Percentiles rank a stretch among this genome's conserved stretches.
These are phyloP conservation scores for Thryonomys swinderianus DNA, from an alignment of 2,113 vertebrate genomes.

Conservation along the genomic window DNA sequence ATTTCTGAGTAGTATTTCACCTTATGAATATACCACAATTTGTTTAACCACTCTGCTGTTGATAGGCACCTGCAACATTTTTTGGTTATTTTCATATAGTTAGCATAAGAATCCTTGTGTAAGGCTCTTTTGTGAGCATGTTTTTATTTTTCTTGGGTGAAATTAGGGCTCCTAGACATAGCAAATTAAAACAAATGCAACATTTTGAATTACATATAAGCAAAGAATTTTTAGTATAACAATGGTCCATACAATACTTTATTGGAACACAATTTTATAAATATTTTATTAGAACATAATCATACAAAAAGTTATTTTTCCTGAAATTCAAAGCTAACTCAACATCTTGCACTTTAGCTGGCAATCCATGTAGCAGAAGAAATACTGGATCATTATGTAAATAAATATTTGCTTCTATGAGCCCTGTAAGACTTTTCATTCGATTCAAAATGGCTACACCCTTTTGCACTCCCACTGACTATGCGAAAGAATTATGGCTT, in stretches of 20 bases:
- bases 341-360: neutral
- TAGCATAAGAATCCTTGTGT: neutral
- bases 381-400: no score
- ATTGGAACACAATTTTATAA: neutral
- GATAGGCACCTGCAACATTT: neutral
- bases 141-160: neutral
- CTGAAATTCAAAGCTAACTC: neutral
- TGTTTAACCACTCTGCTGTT: neutral
- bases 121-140: neutral
- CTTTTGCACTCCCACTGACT: neutral
- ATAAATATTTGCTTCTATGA: neutral
- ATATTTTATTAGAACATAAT: neutral
- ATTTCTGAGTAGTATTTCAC: neutral
- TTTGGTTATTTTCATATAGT: neutral
- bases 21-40: neutral
- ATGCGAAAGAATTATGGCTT: neutral
- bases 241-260: neutral
- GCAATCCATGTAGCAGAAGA: neutral
- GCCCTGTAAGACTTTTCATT: neutral
- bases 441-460: neutral
- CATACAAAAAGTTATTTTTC: neutral
- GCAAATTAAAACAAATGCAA: neutral
- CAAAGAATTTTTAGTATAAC: neutral
- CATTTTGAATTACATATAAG: neutral
- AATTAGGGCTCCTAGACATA: neutral